A percentile compares a stretch with the other conserved stretches of the same genome.
phyloP scores from a whole-genome alignment of 2,113 vertebrate genomes.

The Cheilinus undulatus region DNA sequence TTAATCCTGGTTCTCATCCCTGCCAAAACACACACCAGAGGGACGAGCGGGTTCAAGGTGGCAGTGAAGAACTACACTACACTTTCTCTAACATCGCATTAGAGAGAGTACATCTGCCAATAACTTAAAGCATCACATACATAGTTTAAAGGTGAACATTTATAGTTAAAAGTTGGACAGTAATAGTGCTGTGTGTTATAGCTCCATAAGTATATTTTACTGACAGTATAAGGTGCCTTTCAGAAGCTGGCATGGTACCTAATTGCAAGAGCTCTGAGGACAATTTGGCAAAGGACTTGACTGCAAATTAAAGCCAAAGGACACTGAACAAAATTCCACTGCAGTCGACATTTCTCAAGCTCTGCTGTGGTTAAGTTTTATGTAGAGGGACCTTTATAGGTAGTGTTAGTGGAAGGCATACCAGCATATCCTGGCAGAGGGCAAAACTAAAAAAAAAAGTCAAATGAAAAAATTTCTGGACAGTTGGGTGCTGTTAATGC shows the following conservation, averaged over 20 bases:
- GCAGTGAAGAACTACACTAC: conserved; percentile 4
- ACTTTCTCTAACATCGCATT: no score
- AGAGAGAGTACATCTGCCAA: conserved; percentile 5
- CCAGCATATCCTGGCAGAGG: conserved; percentile 17
- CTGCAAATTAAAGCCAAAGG: conserved; percentile 18
- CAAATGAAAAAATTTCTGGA: conserved; percentile 32
- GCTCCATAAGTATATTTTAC: conserved; percentile 6
- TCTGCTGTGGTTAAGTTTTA: conserved; percentile 1
- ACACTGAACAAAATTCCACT: conserved; percentile 10
- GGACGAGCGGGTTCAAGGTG: conserved; percentile 15
- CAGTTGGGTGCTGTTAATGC: conserved; percentile 36
- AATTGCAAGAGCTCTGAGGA: conserved; percentile 24
- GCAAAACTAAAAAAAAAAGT: neutral
- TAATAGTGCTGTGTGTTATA: neutral
- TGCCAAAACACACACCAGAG: conserved; percentile 28
- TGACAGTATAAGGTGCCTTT: conserved; percentile 10
- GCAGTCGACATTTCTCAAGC: conserved; percentile 9
- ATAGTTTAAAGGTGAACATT: neutral
- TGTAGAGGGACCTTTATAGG: conserved; percentile 46
- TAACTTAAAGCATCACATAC: neutral
- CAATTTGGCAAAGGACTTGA: conserved; percentile 13
- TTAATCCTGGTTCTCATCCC: conserved; percentile 26
- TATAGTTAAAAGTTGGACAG: neutral
- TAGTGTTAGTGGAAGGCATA: conserved; percentile 53
- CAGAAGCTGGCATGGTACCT: conserved; percentile 21